phyloP scores from a whole-genome alignment of 2,888 invertebrate species.

The Gastrophysa polygoni region DNA sequence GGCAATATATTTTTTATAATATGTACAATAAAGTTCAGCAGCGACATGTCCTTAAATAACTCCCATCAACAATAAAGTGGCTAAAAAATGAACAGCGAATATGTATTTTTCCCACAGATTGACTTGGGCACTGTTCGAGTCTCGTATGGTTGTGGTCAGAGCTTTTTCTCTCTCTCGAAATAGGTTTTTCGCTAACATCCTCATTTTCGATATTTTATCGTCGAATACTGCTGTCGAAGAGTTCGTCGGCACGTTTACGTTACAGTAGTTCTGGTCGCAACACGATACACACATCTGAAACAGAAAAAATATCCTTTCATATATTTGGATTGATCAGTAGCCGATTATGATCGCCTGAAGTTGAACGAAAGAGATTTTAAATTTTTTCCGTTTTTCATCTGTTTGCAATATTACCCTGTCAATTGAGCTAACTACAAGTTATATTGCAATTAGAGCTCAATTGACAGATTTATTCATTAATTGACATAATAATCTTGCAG shows the following conservation, averaged over 20 bases:
- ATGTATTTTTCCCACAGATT: constrained; percentile 22
- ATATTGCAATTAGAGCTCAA: too few relatives aligned
- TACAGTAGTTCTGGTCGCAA: constrained; percentile 69
- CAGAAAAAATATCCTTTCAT: constrained; percentile 32
- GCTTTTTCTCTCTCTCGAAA: constrained; percentile 57
- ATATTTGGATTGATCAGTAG: neutral
- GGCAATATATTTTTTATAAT: neutral
- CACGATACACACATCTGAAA: constrained; percentile 68
- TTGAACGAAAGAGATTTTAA: too few relatives aligned
- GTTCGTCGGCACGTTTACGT: constrained; percentile 66
- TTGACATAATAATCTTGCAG: too few relatives aligned
- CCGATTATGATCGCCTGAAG: too few relatives aligned
- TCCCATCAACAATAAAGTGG: constrained; percentile 21
- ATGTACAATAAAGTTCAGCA: neutral
- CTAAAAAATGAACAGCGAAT: constrained; percentile 26
- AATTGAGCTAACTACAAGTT: too few relatives aligned
- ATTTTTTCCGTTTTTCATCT: too few relatives aligned
- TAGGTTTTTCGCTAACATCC: constrained; percentile 56
- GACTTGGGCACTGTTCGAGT: constrained; percentile 37
- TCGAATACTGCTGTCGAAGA: constrained; percentile 63
- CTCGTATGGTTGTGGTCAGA: constrained; percentile 55
- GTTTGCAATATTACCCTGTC: too few relatives aligned
- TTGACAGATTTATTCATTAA: too few relatives aligned
- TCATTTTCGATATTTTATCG: constrained; percentile 59
- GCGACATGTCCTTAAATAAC: constrained; percentile 16